Evolutionary conservation across 1,140 invertebrate species (phyloP).

Genomic region (Mylabris phalerata): DNA sequence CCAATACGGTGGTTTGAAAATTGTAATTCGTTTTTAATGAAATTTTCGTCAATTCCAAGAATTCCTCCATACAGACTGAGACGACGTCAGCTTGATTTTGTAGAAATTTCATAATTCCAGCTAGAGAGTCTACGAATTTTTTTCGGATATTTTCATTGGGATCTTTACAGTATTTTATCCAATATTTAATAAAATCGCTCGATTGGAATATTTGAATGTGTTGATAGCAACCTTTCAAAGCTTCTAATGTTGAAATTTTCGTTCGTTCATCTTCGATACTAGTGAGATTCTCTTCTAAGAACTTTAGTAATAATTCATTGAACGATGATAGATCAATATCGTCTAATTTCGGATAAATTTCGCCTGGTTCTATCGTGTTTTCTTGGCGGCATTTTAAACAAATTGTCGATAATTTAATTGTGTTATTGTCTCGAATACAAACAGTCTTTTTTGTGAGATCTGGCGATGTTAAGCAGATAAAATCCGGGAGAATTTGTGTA

Average conservation of each 20-base stretch:
- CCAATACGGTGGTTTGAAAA: constrained; percentile 44
- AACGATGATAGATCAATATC: not conserved
- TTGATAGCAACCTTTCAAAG: constrained; percentile 37
- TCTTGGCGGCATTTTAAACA: constrained; percentile 15
- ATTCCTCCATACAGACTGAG: constrained; percentile 37
- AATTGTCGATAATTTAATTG: constrained; percentile 4
- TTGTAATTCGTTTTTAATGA: constrained; percentile 48
- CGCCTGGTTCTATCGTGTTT: not conserved
- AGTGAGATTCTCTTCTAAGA: constrained; percentile 15
- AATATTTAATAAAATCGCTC: constrained; percentile 36
- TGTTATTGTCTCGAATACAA: not conserved
- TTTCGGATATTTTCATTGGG: constrained; percentile 35
- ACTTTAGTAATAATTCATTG: constrained; percentile 18
- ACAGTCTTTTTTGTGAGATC: constrained; percentile 11
- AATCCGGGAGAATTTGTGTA: constrained; percentile 13
- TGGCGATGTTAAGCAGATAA: constrained; percentile 16
- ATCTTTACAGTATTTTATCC: constrained; percentile 42
- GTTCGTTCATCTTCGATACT: not conserved
- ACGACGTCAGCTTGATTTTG: constrained; percentile 32
- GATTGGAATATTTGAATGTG: constrained; percentile 43
- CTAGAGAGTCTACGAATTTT: constrained; percentile 37
- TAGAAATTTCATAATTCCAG: constrained; percentile 35
- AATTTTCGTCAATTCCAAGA: constrained; percentile 44
- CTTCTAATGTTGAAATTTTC: constrained; percentile 18
- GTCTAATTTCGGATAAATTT: not conserved